These are phyloP conservation scores for Microtus pennsylvanicus DNA, from an alignment of 2,113 vertebrate genomes.

Conservation along the genomic window DNA sequence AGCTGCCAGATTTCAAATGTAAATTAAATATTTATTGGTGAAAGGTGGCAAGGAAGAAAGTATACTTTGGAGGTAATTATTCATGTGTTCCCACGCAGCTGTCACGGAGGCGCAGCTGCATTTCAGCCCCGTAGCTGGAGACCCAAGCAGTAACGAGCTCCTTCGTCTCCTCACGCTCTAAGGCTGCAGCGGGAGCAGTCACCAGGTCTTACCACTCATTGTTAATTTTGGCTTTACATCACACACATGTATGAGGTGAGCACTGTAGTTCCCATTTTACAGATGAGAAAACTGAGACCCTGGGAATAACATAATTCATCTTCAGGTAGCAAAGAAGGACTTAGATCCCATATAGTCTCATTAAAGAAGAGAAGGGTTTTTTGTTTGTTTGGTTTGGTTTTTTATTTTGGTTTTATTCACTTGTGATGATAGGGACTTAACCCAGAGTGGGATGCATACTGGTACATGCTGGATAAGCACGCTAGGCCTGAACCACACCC, in stretches of 20 bases:
- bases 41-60: conserved; percentile 64
- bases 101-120: conserved; percentile 29
- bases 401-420: neutral
- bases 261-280: neutral
- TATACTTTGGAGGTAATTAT: conserved; percentile 57
- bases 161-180: conserved; percentile 11
- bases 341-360: neutral
- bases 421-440: too few relatives aligned
- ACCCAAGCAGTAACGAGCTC: conserved; percentile 29
- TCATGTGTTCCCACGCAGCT: conserved; percentile 40
- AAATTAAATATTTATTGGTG: conserved; percentile 72
- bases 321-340: neutral
- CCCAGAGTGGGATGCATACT: neutral
- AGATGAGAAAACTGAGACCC: neutral
- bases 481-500: neutral
- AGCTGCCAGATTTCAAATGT: conserved; percentile 61
- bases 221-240: conserved; percentile 46
- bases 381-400: neutral
- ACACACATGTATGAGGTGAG: neutral
- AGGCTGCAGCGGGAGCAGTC: neutral
- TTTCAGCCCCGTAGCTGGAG: conserved; percentile 23
- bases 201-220: neutral
- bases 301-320: neutral
- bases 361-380: neutral
- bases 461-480: neutral